Conservation (phyloP, 1,140 invertebrate species). For the Centruroides vittatus region DNA sequence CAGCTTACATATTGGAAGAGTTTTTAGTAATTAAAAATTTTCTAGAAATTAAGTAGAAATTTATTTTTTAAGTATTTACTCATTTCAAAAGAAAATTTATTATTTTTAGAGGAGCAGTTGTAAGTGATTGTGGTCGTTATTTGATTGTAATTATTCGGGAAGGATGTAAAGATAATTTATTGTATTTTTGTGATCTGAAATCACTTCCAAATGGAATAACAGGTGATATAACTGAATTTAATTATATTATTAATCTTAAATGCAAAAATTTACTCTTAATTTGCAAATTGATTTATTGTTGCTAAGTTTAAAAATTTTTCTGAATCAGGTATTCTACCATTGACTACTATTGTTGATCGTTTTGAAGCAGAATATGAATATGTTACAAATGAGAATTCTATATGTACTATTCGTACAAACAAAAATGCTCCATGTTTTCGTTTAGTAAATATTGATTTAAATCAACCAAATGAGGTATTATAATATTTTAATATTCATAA, state of each 20-base stretch:
- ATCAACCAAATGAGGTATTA: slow-evolving; percentile 36
- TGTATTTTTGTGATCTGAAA: slow-evolving; percentile 63
- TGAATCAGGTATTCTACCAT: slow-evolving; percentile 3
- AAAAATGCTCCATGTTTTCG: slow-evolving; percentile 83
- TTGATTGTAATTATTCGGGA: slow-evolving; percentile 60
- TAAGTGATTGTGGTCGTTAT: slow-evolving; percentile 85
- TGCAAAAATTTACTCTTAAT: too few species aligned
- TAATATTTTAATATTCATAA: neutral
- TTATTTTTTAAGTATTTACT: too few species aligned
- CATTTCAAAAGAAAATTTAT: neutral
- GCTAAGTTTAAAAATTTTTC: too few species aligned
- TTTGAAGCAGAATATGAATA: slow-evolving; percentile 95
- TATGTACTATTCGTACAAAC: slow-evolving; percentile 83
- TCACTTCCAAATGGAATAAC: slow-evolving; percentile 21
- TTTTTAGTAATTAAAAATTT: too few species aligned
- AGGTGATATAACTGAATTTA: slow-evolving; percentile 12
- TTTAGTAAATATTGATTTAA: slow-evolving; percentile 75
- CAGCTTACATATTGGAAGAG: too few species aligned
- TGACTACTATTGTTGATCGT: slow-evolving; percentile 45
- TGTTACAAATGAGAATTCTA: slow-evolving; percentile 70
- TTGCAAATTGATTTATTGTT: too few species aligned
- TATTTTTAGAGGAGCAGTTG: slow-evolving; percentile 23
- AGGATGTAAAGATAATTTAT: slow-evolving; percentile 73
- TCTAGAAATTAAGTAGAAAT: too few species aligned
- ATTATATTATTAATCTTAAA: too few species aligned